Percentiles rank a stretch among this genome's conserved stretches.
Conservation (phyloP, 2,797 vertebrate genomes). For the Pelodytes ibericus region DNA sequence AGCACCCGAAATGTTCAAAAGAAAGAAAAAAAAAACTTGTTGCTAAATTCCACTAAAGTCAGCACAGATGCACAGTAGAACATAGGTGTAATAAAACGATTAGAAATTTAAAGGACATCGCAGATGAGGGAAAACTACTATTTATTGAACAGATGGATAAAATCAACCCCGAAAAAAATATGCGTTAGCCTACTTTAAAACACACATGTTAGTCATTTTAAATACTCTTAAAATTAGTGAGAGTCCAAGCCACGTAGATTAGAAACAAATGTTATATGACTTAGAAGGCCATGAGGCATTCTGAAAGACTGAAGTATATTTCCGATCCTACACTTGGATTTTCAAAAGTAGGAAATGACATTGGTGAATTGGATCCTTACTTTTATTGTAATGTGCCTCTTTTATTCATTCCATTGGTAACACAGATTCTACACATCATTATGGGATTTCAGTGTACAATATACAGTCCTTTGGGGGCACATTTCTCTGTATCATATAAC, state of each 20-base stretch:
- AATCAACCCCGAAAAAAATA: constrained; percentile 34
- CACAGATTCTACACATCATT: constrained; percentile 60
- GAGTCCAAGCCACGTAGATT: constrained; percentile 67
- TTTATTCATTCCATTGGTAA: constrained; percentile 36
- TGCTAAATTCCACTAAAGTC: background rate
- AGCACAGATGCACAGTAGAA: background rate
- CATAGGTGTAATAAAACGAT: constrained; percentile 27
- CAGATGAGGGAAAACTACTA: constrained; percentile 10
- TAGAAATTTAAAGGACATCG: constrained; percentile 25
- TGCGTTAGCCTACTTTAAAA: constrained; percentile 39
- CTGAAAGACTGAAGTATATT: constrained; percentile 31
- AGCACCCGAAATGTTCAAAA: background rate
- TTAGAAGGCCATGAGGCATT: constrained; percentile 50
- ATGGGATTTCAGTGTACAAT: constrained; percentile 58
- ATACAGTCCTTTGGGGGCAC: constrained; percentile 47
- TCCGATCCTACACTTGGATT: constrained; percentile 33
- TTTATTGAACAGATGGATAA: constrained; percentile 41
- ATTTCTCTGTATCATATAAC: constrained; percentile 29
- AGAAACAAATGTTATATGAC: constrained; percentile 69
- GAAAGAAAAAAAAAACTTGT: background rate
- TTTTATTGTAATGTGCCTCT: constrained; percentile 31
- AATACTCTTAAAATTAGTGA: constrained; percentile 61
- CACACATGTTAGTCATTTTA: constrained; percentile 61
- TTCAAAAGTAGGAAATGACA: constrained; percentile 29
- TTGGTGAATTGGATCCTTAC: constrained; percentile 18